Base-by-base conservation (phyloP, 2,888 invertebrate species). In the Tachina grossa region DNA sequence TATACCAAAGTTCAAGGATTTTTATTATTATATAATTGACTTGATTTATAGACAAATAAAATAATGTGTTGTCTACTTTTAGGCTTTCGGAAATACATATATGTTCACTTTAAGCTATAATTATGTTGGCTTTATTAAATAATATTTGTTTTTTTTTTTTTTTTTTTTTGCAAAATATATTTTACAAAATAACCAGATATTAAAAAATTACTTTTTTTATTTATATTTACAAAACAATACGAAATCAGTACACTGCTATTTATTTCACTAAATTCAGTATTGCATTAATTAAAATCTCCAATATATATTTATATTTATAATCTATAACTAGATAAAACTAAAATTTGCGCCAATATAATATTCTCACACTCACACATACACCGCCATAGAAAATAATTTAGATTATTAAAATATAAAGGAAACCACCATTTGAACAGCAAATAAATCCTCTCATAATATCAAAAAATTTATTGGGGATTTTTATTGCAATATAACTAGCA, bases 211-310 rank as follows among this genome's bases (percentile, higher is more conserved):
- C 31, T 16, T 59, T 74, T n/a, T 68, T 74, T 57, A 74, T 81
- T 81, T 74, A 81, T 74, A 45, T 66, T 13, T 9, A n/a, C n/a
- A 65, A 14, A 16, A 43, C 45, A 74, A 81, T 72, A 63, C 65
- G 16, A 49, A 65, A 72, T 72, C 63, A 65, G 65, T 65, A 45
- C 19, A 31, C 5, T 43, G 1, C 11, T 41, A 10, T 31, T 31
- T 31, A 10, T 31, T 31, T 31, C 31, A 31, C 31, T 59, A 59
- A 71, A 45, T 65, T 75, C 31, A 68, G 39, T 63, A n/a, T 11
- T 22, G 49, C n/a, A 69, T 69, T 82, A 82, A 82, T 82, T 82
- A 82, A 82, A 75, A 82, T 71, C 63, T 49, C 51, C 55, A 69
- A 76, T 31, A 66, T 49, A 66, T 51, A 69, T 31, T 2, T 4